Base-by-base conservation (phyloP, 2,797 vertebrate genomes). In the Characodon lateralis region DNA sequence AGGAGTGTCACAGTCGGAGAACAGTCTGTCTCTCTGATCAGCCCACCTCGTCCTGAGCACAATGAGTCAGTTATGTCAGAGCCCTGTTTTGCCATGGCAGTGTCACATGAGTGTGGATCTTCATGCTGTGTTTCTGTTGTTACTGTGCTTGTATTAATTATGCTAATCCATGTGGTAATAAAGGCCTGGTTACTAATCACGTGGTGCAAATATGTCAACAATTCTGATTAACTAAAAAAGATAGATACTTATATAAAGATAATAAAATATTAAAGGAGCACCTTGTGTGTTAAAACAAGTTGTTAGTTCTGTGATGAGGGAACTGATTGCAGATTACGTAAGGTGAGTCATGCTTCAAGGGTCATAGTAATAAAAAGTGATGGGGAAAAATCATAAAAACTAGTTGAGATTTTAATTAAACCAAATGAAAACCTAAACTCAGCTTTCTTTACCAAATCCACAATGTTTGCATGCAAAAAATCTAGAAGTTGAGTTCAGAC, bases 1-100 rank as follows among this genome's bases (percentile, higher is more conserved):
- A 87, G 87, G 83, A 83, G 83, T 74, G 88, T 86, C 89, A 71
- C 89, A 81, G 89, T 81, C 87, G 70, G 88, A 89, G 91, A 93
- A 94, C 93, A 92, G 91, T 88, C 88, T 92, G 89, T 89, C 81
- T 91, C 90, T 91, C 91, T 90, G 91, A 92, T 92, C 89, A 71
- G 71, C 91, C 92, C 89, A 88, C 91, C 89, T 93, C 79, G 59
- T 82, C 84, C 90, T 77, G 79, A 0, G 88, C 83, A 94, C 94
- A 95, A 94, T 94, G 89, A 26, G 88, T 77, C 90, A 85, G 89
- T 95, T 94, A 91, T 94, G 92, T 92, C 90, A 85, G 85, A 83
- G 81, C 81, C 82, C 84, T 88, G 71, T 79, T 85, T 91, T 59
- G 46, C 89, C 85, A 93, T 90, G 87, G 89, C 85, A 93, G 90